Evolutionary conservation across 2,888 invertebrate species (phyloP).

Genomic region (Achlya flavicornis): DNA sequence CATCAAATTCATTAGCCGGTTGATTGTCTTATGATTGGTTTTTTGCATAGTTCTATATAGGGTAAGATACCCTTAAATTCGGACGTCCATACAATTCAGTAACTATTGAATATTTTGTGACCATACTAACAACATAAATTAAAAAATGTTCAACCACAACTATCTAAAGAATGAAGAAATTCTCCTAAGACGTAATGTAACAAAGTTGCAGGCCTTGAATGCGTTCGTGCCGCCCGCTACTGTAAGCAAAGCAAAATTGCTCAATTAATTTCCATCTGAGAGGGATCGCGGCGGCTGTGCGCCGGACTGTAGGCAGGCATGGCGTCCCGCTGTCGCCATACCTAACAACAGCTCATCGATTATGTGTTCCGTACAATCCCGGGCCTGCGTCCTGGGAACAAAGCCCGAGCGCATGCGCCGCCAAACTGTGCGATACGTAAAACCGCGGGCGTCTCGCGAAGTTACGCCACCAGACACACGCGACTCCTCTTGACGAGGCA

Average conservation of each 20-base stretch:
- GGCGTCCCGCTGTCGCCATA: constrained; percentile 66
- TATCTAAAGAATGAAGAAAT: neutral
- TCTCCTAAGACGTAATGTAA: neutral
- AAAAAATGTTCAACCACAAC: neutral
- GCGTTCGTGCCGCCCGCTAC: constrained; percentile 39
- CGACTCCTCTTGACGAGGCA: constrained; percentile 66
- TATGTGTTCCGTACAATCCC: constrained; percentile 36
- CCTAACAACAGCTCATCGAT: constrained; percentile 52
- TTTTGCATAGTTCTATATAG: too few species aligned
- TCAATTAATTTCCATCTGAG: constrained; percentile 49
- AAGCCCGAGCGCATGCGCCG: constrained; percentile 64
- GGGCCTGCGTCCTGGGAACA: constrained; percentile 63
- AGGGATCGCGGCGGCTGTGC: constrained; percentile 34
- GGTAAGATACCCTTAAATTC: too few species aligned
- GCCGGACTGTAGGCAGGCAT: constrained; percentile 46
- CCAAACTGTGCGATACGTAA: constrained; percentile 40
- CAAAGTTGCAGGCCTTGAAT: constrained; percentile 40
- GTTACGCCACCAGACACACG: constrained; percentile 58
- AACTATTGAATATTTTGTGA: too few species aligned
- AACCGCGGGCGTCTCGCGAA: constrained; percentile 46
- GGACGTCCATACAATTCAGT: too few species aligned
- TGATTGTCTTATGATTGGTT: too few species aligned
- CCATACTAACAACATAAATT: too few species aligned
- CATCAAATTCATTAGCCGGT: too few species aligned
- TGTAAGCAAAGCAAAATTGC: constrained; percentile 43